Conservation (phyloP, 2,113 vertebrate genomes). For the Hypocryptadius cinnamomeus region DNA sequence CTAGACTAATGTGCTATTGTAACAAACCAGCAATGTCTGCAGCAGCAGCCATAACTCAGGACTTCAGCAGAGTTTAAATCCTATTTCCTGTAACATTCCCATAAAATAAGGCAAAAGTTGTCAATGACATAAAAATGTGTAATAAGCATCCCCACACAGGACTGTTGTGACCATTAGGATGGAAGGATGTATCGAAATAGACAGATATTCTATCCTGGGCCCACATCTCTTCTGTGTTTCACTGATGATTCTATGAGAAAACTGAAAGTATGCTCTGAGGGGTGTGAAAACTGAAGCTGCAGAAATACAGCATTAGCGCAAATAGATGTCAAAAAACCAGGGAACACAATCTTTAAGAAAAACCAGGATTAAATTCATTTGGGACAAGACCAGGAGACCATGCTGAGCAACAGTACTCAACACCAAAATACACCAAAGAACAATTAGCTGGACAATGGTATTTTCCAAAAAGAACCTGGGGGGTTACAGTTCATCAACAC, state of each 20-base stretch:
- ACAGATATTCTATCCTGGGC: neutral
- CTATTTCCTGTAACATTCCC: neutral
- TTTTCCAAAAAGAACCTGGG: neutral
- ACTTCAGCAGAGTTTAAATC: neutral
- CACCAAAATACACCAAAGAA: neutral
- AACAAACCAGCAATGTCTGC: neutral
- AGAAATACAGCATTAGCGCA: neutral
- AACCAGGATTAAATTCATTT: neutral
- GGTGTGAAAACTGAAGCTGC: neutral
- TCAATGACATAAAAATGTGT: neutral
- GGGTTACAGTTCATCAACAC: neutral
- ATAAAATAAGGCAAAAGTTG: neutral
- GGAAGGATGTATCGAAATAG: neutral
- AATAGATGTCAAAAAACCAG: neutral
- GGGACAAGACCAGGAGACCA: neutral
- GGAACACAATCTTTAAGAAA: neutral
- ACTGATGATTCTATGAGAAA: neutral
- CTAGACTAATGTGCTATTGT: neutral
- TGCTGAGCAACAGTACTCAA: neutral
- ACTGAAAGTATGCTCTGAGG: neutral
- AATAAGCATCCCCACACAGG: neutral
- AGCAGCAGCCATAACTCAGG: neutral
- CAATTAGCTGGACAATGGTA: neutral
- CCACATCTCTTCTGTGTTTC: neutral
- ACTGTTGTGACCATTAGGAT: neutral